phyloP scores from a whole-genome alignment of 2,888 invertebrate species.

The Kryphioiulus occultus region DNA sequence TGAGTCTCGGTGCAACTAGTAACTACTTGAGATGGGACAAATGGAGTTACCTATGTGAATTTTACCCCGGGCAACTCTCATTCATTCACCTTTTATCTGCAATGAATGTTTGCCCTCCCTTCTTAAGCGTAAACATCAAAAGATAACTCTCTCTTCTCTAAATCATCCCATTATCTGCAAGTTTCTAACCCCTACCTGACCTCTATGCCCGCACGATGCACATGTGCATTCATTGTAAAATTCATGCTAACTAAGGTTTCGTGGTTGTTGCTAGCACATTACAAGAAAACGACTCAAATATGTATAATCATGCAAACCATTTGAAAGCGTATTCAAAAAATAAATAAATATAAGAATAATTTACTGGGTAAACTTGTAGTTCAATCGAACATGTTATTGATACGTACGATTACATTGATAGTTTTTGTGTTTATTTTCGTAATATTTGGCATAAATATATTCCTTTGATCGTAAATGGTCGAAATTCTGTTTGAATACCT shows the following conservation, averaged over 20 bases:
- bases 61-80: background rate
- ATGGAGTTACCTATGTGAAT: background rate
- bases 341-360: too few species aligned
- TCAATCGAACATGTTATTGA: too few species aligned
- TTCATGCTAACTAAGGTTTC: background rate
- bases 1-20: background rate
- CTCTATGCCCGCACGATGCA: background rate
- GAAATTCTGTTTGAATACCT: too few species aligned
- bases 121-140: background rate
- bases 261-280: background rate
- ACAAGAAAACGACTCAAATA: background rate
- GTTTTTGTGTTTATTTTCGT: too few species aligned
- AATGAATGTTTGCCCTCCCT: constrained; percentile 27
- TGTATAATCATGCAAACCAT: too few species aligned
- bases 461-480: too few species aligned
- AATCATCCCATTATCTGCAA: constrained; percentile 25
- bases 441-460: too few species aligned
- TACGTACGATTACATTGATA: too few species aligned
- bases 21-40: constrained; percentile 1
- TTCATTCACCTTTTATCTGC: constrained; percentile 35
- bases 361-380: too few species aligned
- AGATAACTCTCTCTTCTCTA: constrained; percentile 27
- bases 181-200: background rate
- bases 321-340: too few species aligned
- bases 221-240: background rate